These are phyloP conservation scores for Lordiphosa collinella DNA, from an alignment of 1,140 invertebrate genomes.

Conservation along the genomic window DNA sequence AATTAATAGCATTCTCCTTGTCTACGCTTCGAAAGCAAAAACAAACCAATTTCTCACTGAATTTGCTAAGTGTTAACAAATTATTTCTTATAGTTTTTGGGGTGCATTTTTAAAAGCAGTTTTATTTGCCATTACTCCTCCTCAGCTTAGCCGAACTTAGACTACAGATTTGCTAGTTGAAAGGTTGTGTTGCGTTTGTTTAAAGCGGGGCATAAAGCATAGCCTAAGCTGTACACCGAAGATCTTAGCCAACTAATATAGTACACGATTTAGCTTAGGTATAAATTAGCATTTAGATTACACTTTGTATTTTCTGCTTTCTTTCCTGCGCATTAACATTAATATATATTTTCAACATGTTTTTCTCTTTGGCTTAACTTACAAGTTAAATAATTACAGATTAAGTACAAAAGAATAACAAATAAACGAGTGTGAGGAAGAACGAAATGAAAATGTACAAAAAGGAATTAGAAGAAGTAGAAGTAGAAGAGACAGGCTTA, in stretches of 20 bases:
- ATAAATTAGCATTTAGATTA: constrained; percentile 20
- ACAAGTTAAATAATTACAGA: constrained; percentile 60
- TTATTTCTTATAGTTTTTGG: constrained; percentile 18
- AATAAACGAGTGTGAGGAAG: constrained; percentile 24
- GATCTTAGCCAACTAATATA: constrained; percentile 32
- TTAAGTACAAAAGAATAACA: constrained; percentile 65
- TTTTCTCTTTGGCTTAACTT: constrained; percentile 74
- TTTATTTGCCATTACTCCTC: constrained; percentile 21
- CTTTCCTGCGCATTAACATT: constrained; percentile 55
- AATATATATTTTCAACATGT: constrained; percentile 61
- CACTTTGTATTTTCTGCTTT: constrained; percentile 67
- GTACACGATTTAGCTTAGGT: constrained; percentile 16
- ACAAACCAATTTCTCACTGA: constrained; percentile 22
- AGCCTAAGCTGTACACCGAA: constrained; percentile 60
- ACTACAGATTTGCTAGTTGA: constrained; percentile 60
- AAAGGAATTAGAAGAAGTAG: constrained; percentile 13
- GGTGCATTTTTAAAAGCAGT: constrained; percentile 45
- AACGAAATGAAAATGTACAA: constrained; percentile 52
- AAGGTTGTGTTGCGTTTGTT: constrained; percentile 28
- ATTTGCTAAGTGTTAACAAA: constrained; percentile 36
- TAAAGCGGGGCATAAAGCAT: constrained; percentile 41
- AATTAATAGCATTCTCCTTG: constrained; percentile 72
- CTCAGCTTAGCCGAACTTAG: constrained; percentile 31
- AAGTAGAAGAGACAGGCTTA: constrained; percentile 31
- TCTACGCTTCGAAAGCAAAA: constrained; percentile 40